phyloP scores from a whole-genome alignment of 2,797 vertebrate species.

The Carcharodon carcharias region DNA sequence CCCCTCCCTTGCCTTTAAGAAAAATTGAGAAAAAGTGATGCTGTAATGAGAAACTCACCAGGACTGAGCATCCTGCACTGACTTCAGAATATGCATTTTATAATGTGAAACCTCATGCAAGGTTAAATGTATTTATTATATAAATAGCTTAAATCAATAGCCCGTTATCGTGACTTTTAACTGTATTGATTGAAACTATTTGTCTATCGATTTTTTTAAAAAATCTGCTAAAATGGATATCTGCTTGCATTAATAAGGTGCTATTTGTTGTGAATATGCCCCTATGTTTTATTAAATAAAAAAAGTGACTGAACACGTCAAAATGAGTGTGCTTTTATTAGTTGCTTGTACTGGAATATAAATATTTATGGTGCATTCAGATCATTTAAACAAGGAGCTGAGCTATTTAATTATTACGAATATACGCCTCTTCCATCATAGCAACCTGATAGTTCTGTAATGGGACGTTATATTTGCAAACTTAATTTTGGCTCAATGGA shows the following conservation, averaged over 20 bases:
- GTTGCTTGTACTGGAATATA: conserved; percentile 21
- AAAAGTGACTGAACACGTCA: neutral
- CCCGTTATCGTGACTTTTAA: neutral
- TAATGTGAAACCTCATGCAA: conserved; percentile 35
- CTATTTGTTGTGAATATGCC: conserved; percentile 19
- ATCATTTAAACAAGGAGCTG: neutral
- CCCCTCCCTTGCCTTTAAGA: neutral
- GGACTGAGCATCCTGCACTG: neutral
- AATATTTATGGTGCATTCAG: conserved; percentile 8
- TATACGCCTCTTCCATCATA: neutral
- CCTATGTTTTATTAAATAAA: conserved; percentile 13
- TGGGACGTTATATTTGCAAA: neutral
- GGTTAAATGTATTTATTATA: conserved; percentile 28
- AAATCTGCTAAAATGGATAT: neutral
- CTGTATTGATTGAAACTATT: conserved; percentile 23
- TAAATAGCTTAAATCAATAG: conserved; percentile 33
- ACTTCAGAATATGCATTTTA: neutral
- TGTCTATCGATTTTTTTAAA: neutral
- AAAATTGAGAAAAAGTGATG: neutral
- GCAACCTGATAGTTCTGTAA: neutral
- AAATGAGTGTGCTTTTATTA: conserved; percentile 35
- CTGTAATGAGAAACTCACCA: neutral
- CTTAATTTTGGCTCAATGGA: neutral
- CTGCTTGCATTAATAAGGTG: conserved; percentile 31
- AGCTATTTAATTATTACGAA: neutral